phyloP scores from a whole-genome alignment of 2,888 invertebrate genomes.

The Dinocampus coccinellae region DNA sequence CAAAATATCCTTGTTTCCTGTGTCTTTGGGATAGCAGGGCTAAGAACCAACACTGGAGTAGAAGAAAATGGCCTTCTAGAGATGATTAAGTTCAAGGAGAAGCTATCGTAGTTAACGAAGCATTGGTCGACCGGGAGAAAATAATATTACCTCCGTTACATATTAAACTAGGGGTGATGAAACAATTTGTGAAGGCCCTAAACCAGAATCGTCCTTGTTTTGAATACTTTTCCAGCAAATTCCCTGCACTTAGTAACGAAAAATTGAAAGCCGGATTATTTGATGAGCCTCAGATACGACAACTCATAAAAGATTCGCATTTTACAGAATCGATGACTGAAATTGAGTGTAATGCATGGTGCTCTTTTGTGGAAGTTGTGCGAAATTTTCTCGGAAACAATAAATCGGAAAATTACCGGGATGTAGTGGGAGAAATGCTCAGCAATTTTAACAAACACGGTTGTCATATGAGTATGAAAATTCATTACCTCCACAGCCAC shows the following conservation, averaged over 20 bases:
- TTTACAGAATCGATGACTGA: too few species aligned
- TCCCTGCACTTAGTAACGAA: too few species aligned
- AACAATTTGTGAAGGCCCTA: slow-evolving; percentile 20
- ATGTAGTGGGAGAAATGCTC: slow-evolving; percentile 18
- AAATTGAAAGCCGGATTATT: too few species aligned
- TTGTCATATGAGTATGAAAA: slow-evolving; percentile 23
- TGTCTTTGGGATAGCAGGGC: slow-evolving; percentile 25
- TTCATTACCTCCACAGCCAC: neutral
- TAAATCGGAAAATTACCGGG: slow-evolving; percentile 11
- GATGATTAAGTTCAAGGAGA: neutral
- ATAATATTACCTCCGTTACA: slow-evolving; percentile 20
- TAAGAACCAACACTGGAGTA: neutral
- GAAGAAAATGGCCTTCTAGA: slow-evolving; percentile 8
- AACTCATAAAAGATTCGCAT: too few species aligned
- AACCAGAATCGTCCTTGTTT: slow-evolving; percentile 16
- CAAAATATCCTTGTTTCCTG: slow-evolving; percentile 5
- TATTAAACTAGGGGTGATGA: slow-evolving; percentile 23
- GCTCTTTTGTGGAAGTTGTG: neutral
- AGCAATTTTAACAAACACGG: slow-evolving; percentile 9
- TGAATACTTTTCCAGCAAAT: too few species aligned
- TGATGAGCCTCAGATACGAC: too few species aligned
- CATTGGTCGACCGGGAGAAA: slow-evolving; percentile 12
- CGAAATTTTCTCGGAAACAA: slow-evolving; percentile 26
- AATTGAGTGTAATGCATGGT: slow-evolving; percentile 10
- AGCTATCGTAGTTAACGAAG: slow-evolving; percentile 4